Base-by-base conservation (phyloP, 2,888 invertebrate genomes). In the Cosmia pyralina region DNA sequence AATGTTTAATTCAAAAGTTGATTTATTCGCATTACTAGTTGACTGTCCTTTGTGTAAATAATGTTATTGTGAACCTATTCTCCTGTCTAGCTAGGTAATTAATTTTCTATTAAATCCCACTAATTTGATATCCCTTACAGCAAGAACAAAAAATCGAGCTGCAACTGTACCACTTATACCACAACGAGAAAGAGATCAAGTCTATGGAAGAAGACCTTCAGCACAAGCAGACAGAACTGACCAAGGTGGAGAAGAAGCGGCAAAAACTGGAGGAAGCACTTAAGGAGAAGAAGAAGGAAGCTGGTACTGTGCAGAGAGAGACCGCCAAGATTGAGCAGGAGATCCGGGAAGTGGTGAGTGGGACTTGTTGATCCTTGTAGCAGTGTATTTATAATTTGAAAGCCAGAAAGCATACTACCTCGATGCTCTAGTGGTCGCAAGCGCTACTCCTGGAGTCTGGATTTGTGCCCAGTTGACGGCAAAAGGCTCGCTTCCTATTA, bases 321-420 rank as follows among this genome's bases (percentile, higher is more conserved):
- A 95, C 99, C 77, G 98, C 99, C 0, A 99, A 99, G 95, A 97
- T 99, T 69, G 99, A 99, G 84, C 99, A 99, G 90, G 98, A 99
- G 79, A 98, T 99, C 69, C 97, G 99, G 76, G 99, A 99, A 97
- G 98, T 98, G 89, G 98, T 98, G 87, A 93, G 96, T 92, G 22
- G 22, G 41, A 13, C 17, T 19, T 50, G 28, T 66, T 65, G 4
- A 19, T 34, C 19, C 7, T n/a, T n/a, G 17, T 19, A 11, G 17
- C 46, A 19, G 28, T 2, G 2, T 19, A 28, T 4, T 62, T 46
- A 62, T 7, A 19, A 7, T 46, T 62, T 46, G 7, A 48, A 13
- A 17, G 22, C 22, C 6, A 44, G 6, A 11, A 22, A 8, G 19
- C 19, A 63, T n/a, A 48, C 48, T 19, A 4, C 48, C 5, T 63